Conservation (phyloP, 2,797 vertebrate species). For the Malurus splendens region DNA sequence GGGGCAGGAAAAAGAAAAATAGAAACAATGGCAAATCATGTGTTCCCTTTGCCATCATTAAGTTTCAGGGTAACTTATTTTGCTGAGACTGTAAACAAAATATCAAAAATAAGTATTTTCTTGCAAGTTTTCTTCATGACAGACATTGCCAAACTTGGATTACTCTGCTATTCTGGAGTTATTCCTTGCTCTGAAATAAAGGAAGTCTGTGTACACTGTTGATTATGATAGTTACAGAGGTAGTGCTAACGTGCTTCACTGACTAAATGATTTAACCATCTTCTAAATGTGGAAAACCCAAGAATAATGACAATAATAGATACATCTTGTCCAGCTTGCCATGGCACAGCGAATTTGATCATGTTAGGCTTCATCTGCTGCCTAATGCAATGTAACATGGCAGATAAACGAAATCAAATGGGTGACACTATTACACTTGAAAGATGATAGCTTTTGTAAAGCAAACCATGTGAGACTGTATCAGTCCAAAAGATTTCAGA, state of each 20-base stretch:
- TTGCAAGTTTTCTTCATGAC: neutral
- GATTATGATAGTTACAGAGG: neutral
- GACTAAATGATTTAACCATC: neutral
- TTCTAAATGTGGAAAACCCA: neutral
- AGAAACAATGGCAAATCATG: neutral
- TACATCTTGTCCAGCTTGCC: neutral
- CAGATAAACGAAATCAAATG: conserved; percentile 56
- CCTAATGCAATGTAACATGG: conserved; percentile 54
- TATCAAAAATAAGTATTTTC: neutral
- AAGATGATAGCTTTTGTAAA: conserved; percentile 50
- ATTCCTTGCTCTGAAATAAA: neutral
- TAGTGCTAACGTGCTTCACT: neutral
- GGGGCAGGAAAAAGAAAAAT: neutral
- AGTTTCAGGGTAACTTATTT: neutral
- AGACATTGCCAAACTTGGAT: neutral
- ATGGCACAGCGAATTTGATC: neutral
- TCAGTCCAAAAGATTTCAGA: conserved; percentile 24
- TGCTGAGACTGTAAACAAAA: neutral
- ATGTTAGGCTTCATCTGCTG: conserved; percentile 50
- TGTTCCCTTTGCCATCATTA: neutral
- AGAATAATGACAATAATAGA: neutral
- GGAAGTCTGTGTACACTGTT: neutral
- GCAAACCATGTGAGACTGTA: conserved; percentile 31
- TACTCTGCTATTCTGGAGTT: neutral
- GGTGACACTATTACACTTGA: conserved; percentile 33